Base-by-base conservation (phyloP, 2,797 vertebrate genomes). In the Ambastaia sidthimunki region DNA sequence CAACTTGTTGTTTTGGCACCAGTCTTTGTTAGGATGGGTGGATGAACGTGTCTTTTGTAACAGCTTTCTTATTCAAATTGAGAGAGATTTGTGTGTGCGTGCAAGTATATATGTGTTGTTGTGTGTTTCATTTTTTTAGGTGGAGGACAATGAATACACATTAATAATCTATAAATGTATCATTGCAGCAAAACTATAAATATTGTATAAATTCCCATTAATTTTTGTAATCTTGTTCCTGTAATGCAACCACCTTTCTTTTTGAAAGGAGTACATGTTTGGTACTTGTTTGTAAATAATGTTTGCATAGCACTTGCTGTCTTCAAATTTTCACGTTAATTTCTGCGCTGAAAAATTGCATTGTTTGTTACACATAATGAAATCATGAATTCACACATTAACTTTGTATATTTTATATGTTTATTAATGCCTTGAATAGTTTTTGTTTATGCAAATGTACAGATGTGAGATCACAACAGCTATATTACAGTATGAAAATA, bases 391-490 rank as follows among this genome's bases (percentile, higher is more conserved):
- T 86, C 89, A 86, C 88, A 90, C 85, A 89, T 86, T 95, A 91
- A 94, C 93, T 95, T 96, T 94, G 95, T 96, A 95, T 92, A 96
- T 95, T 96, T 96, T 95, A 91, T 94, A 93, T 96, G 88, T 91
- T 92, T 95, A 92, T 96, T 94, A 96, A 92, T 93, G 94, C 92
- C 85, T 92, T 92, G 89, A 92, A 92, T 88, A 93, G 92, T 94
- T 93, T 96, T 86, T 88, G 79, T 91, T 91, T 89, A 92, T 96
- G 95, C 95, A 96, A 96, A 97, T 98, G 97, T 98, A 98, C 96
- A 98, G 97, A 96, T 96, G 96, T 97, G 95, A 96, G 96, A 96
- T 96, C 95, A 96, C 94, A 89, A 94, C 96, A 96, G 95, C 96
- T 96, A 94, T 95, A 95, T 92, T 97, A 97, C 94, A 83, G 88